phyloP scores from a whole-genome alignment of 1,140 invertebrate genomes.

The Scaptomyza montana region DNA sequence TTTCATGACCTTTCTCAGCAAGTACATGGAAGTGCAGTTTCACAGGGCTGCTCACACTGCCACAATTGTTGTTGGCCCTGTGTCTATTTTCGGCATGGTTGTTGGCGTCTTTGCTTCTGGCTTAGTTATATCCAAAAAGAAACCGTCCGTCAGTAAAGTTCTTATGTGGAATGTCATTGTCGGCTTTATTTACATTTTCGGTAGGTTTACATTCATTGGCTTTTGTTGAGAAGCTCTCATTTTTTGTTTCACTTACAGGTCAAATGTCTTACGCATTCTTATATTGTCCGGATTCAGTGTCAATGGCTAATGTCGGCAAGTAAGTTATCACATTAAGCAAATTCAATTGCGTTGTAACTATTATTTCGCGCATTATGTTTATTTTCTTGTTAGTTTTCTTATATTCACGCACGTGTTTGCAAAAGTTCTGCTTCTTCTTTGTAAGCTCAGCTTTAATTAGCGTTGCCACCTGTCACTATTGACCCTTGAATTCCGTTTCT shows the following conservation, averaged over 20 bases:
- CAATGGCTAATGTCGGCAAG: conserved; percentile 55
- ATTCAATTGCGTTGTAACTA: background rate
- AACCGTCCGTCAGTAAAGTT: conserved; percentile 86
- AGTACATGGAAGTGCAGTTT: conserved; percentile 90
- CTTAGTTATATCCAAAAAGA: conserved; percentile 86
- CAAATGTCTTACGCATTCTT: conserved; percentile 86
- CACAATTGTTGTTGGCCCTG: conserved; percentile 87
- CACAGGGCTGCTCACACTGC: conserved; percentile 86
- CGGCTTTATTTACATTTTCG: conserved; percentile 85
- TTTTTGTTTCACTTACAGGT: conserved; percentile 58
- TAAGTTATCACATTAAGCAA: conserved; percentile 53
- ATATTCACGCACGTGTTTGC: background rate
- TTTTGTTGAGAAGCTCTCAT: background rate
- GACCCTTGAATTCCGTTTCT: background rate
- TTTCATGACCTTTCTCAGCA: conserved; percentile 89
- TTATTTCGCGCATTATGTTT: too few relatives aligned
- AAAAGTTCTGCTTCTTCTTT: background rate
- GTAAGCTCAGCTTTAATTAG: background rate
- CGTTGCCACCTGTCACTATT: background rate
- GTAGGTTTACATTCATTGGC: conserved; percentile 77
- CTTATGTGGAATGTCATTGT: conserved; percentile 88
- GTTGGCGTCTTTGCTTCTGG: conserved; percentile 87
- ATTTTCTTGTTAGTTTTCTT: background rate
- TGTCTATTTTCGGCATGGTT: conserved; percentile 85
- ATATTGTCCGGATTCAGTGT: conserved; percentile 84